Evolutionary conservation across 2,888 invertebrate species (phyloP).

Genomic region (Ormyrus thymus): DNA sequence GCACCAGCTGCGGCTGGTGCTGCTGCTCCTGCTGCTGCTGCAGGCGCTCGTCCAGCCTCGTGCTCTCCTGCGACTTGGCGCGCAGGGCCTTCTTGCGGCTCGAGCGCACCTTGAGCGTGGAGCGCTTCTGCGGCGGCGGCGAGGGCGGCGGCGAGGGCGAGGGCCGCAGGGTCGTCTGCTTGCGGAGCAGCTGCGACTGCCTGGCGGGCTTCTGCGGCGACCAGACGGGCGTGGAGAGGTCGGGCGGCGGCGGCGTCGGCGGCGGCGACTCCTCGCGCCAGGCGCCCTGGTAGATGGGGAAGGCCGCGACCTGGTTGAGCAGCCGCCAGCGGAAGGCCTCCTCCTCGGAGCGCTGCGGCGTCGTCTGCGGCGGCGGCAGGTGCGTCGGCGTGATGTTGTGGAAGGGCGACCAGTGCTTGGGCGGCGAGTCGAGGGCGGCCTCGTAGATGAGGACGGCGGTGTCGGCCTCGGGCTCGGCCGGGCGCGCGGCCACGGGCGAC

Average conservation of each 20-base stretch:
- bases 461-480: conserved; percentile 21
- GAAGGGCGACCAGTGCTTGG: conserved; percentile 64
- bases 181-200: conserved; percentile 56
- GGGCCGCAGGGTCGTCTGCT: conserved; percentile 57
- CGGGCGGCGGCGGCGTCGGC: conserved; percentile 64
- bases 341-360: conserved; percentile 64
- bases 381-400: conserved; percentile 70
- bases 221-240: conserved; percentile 68
- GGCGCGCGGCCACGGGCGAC: conserved; percentile 54
- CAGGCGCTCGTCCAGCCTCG: conserved; percentile 59
- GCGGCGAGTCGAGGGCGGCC: conserved; percentile 59
- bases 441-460: conserved; percentile 54
- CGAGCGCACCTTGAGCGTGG: conserved; percentile 56
- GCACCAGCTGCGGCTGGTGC: not conserved
- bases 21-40: conserved; percentile 30
- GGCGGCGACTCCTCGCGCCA: conserved; percentile 72
- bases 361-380: conserved; percentile 68
- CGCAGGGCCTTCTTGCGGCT: conserved; percentile 49
- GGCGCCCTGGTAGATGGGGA: conserved; percentile 72
- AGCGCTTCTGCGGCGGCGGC: conserved; percentile 54
- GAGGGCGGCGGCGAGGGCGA: conserved; percentile 28
- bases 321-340: conserved; percentile 70
- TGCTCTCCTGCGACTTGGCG: conserved; percentile 63
- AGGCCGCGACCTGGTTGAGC: conserved; percentile 70
- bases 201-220: conserved; percentile 62